Evolutionary conservation across 2,888 invertebrate genomes (phyloP).

Genomic region (Mesorhabditis belari): DNA sequence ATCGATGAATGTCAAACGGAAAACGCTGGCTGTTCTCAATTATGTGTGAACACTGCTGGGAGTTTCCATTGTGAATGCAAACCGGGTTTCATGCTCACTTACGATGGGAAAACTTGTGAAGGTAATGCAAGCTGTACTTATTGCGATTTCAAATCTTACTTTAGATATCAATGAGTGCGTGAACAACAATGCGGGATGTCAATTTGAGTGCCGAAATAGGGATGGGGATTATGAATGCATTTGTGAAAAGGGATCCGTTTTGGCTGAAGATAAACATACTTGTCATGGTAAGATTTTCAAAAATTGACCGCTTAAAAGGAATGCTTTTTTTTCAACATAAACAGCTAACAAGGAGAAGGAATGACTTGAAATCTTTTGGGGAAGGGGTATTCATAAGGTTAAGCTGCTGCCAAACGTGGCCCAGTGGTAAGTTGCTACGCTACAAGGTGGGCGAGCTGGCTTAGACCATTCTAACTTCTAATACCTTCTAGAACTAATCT

Average conservation of each 20-base stretch:
- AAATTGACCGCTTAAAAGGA: no score
- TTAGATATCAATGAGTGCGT: slow-evolving; percentile 74
- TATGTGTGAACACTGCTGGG: slow-evolving; percentile 75
- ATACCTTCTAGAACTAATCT: no score
- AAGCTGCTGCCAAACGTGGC: neutral
- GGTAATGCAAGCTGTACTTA: slow-evolving; percentile 21
- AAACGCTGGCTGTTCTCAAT: slow-evolving; percentile 75
- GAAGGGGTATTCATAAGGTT: neutral
- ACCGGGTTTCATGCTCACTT: slow-evolving; percentile 62
- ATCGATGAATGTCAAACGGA: slow-evolving; percentile 75
- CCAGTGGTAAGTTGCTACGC: no score
- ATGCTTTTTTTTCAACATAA: neutral
- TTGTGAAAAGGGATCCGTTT: slow-evolving; percentile 72
- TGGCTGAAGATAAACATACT: slow-evolving; percentile 74
- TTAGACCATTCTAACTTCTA: no score
- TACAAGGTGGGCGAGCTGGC: no score
- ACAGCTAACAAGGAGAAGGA: neutral
- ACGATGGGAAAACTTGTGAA: slow-evolving; percentile 37
- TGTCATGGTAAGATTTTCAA: slow-evolving; percentile 77
- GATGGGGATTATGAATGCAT: slow-evolving; percentile 75
- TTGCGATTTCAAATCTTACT: neutral
- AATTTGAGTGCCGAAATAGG: slow-evolving; percentile 77
- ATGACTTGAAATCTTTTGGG: slow-evolving; percentile 1
- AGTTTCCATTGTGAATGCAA: slow-evolving; percentile 72
- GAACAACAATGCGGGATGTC: slow-evolving; percentile 72